A percentile compares a stretch with the other conserved stretches of the same genome.
phyloP scores from a whole-genome alignment of 2,888 invertebrate genomes.

The Idaea straminata region DNA sequence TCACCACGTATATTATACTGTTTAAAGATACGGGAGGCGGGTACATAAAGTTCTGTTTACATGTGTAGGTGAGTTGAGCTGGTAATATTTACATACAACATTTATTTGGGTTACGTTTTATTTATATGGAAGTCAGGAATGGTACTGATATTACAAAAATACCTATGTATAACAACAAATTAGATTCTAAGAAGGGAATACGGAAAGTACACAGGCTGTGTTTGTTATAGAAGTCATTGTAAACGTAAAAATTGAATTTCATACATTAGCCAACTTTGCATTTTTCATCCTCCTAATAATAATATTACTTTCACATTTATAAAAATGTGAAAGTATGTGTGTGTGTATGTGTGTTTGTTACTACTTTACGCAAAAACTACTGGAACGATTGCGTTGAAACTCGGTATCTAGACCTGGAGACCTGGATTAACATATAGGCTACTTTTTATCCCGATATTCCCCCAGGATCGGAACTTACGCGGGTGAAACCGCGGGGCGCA shows the following conservation, averaged over 20 bases:
- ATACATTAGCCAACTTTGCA: too few species aligned
- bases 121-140: not conserved
- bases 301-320: too few species aligned
- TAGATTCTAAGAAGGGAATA: not conserved
- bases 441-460: too few species aligned
- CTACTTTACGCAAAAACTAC: too few species aligned
- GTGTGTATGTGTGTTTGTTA: too few species aligned
- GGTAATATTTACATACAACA: not conserved
- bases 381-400: too few species aligned
- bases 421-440: too few species aligned
- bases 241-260: not conserved
- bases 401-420: too few species aligned
- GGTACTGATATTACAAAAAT: not conserved
- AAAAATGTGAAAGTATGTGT: too few species aligned
- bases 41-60: not conserved
- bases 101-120: not conserved
- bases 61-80: not conserved
- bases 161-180: not conserved
- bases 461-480: too few species aligned
- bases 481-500: too few species aligned
- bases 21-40: not conserved
- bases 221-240: not conserved
- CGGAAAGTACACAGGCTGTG: not conserved
- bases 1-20: not conserved
- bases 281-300: too few species aligned